Evolutionary conservation across 1,140 invertebrate species (phyloP), one percentile per base, ranked within the genome.

Genomic region (Drosophila asahinai): DNA sequence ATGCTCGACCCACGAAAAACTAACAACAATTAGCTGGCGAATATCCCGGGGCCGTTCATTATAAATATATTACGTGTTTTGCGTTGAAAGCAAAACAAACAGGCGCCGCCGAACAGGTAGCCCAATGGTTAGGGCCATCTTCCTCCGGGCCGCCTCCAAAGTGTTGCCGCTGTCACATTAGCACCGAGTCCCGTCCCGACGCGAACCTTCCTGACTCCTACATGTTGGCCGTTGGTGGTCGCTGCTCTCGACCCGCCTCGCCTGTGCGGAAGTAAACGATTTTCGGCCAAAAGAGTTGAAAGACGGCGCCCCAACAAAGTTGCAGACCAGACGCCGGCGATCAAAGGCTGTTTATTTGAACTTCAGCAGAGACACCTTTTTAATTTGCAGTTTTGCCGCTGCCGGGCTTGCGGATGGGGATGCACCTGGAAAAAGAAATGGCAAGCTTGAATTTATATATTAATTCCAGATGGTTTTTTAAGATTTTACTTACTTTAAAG

Each of bases 11-110:
- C 63, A 51, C 43, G 60, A 77, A 83, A 89, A 87, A 89, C 80
- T 68, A 89, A 87, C 84, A 87, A 83, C 84, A 73, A 83, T 86
- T 86, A 87, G 80, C 27, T 2, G 49, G 60, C 30, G 77, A 78
- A 58, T 77, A 67, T 63, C 43, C 68, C 45, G 59, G 43, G 54
- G 59, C 73, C 84, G 57, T 84, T 89, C 84, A 84, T 87, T 87
- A 87, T 87, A 87, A 87, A 84, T 81, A 79, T 89, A 87, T 87
- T 89, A 87, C 77, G 84, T 89, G 84, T 89, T 89, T 77, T 60
- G 67, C 57, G 77, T 62, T 75, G 55, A 81, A 75, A 80, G 77
- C 80, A 76, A 87, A 87, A 89, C 84, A 87, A 87, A 89, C 80
- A 87, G 84, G 71, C 84, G 70, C 84, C 84, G 84, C 80, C 66